A percentile compares a stretch with the other conserved stretches of the same genome.
Conservation (phyloP, 2,797 vertebrate genomes). For the Hipposideros larvatus region DNA sequence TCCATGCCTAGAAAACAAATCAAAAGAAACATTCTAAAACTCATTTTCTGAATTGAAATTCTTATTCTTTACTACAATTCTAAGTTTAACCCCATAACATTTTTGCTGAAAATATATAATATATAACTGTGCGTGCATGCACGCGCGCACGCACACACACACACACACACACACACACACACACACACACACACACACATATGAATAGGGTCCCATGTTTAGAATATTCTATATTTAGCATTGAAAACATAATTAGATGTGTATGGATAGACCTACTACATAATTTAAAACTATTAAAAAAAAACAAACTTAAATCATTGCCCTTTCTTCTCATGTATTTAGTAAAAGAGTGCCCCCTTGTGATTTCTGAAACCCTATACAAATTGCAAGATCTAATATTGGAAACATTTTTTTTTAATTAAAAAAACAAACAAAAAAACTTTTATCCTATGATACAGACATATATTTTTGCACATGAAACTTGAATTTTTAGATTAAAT, state of each 20-base stretch:
- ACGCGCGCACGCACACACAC: no score
- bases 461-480: not conserved
- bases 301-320: not conserved
- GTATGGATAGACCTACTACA: not conserved
- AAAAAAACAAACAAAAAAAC: not conserved
- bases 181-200: not conserved
- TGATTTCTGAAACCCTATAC: conserved; percentile 17
- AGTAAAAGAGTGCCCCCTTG: conserved; percentile 71
- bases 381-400: not conserved
- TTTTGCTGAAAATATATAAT: not conserved
- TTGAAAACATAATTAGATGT: not conserved
- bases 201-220: not conserved
- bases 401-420: not conserved
- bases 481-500: conserved; percentile 33
- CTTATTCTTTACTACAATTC: not conserved
- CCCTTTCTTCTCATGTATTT: not conserved
- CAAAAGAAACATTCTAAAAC: not conserved
- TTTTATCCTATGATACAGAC: not conserved
- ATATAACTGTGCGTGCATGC: not conserved
- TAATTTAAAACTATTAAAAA: not conserved
- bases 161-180: not conserved
- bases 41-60: not conserved
- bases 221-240: not conserved
- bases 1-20: not conserved
- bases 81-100: not conserved